phyloP scores from a whole-genome alignment of 2,797 vertebrate species.

The Carcharodon carcharias region DNA sequence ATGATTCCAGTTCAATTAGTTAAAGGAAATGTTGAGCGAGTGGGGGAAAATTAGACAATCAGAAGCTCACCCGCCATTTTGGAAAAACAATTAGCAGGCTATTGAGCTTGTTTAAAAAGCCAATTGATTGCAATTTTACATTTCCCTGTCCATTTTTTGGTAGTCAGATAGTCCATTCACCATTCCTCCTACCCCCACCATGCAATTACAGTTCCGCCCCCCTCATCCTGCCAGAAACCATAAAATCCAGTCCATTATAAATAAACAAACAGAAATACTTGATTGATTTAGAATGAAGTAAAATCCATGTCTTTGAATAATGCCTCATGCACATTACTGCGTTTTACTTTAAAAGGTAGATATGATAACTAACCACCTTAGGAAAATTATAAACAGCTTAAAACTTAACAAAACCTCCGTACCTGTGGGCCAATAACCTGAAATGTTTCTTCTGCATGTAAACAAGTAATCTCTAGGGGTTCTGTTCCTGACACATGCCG shows the following conservation, averaged over 20 bases:
- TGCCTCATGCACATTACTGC: background rate
- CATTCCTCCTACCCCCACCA: too few species aligned
- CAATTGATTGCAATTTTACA: too few species aligned
- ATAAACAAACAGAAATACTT: background rate
- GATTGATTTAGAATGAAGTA: background rate
- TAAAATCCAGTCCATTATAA: background rate
- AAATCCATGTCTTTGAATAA: background rate
- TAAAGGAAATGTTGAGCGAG: background rate
- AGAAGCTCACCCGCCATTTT: background rate
- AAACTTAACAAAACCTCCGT: slow-evolving; percentile 40
- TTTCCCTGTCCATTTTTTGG: too few species aligned
- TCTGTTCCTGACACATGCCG: slow-evolving; percentile 88
- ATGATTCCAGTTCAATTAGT: background rate
- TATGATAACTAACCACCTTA: background rate
- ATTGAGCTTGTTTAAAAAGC: too few species aligned
- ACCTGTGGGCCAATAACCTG: slow-evolving; percentile 95
- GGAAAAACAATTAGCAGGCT: background rate
- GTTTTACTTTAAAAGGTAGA: background rate
- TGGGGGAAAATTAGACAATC: background rate
- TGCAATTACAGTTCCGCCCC: too few species aligned
- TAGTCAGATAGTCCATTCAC: too few species aligned
- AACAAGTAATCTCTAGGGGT: slow-evolving; percentile 89
- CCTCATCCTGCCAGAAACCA: too few species aligned
- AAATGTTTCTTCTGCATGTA: slow-evolving; percentile 94
- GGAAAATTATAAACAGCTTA: background rate